phyloP scores from a whole-genome alignment of 2,113 vertebrate genomes.

The Tupaia tana region DNA sequence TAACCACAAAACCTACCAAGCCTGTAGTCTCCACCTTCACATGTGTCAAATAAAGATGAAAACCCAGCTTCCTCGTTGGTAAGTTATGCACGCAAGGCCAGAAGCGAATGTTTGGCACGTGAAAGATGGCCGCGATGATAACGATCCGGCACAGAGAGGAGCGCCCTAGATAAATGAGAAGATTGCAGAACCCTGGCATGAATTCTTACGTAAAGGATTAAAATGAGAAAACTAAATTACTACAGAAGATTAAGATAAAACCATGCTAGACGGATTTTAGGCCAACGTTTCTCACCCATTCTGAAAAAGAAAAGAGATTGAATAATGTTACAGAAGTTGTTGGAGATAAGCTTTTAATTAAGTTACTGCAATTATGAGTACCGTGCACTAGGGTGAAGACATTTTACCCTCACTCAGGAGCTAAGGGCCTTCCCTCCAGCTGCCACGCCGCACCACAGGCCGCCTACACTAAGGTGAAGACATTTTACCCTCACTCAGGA shows the following conservation, averaged over 20 bases:
- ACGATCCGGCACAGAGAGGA: neutral
- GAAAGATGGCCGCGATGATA: neutral
- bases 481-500: neutral
- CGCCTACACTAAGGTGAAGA: neutral
- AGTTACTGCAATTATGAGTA: neutral
- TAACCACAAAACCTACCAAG: neutral
- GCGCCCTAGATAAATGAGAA: neutral
- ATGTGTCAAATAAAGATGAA: neutral
- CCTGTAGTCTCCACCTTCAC: neutral
- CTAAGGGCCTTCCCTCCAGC: neutral
- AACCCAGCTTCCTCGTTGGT: neutral
- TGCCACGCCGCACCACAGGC: neutral
- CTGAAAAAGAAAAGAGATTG: neutral
- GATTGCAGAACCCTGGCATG: neutral
- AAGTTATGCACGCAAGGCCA: neutral
- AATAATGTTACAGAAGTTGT: constrained; percentile 3
- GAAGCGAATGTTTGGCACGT: neutral
- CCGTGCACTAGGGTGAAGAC: neutral
- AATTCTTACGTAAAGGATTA: neutral
- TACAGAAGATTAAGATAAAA: constrained; percentile 43
- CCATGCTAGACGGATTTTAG: constrained; percentile 24
- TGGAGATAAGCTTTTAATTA: constrained; percentile 52
- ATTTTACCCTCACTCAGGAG: neutral
- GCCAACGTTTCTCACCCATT: neutral
- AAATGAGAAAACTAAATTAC: constrained; percentile 25